Conservation (phyloP, 2,113 vertebrate species). For the Argyrosomus japonicus region DNA sequence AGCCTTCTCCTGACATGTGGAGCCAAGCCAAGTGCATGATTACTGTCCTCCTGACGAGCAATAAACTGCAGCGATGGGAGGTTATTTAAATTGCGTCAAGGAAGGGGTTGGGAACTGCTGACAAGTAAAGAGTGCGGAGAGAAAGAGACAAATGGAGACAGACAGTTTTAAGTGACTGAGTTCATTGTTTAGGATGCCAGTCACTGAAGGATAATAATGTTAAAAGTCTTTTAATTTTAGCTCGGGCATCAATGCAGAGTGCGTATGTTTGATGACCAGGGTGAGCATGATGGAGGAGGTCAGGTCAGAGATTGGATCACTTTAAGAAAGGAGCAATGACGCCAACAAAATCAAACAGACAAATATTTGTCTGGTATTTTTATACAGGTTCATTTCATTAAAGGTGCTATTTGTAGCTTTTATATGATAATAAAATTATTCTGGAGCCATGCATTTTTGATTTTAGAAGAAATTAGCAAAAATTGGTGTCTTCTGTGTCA, state of each 20-base stretch:
- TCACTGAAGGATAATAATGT: conserved; percentile 32
- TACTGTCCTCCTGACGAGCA: conserved; percentile 53
- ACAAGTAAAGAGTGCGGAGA: conserved; percentile 37
- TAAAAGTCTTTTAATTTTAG: conserved; percentile 30
- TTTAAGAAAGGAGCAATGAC: not conserved
- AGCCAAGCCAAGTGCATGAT: conserved; percentile 56
- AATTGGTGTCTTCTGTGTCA: too few species aligned
- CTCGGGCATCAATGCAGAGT: conserved; percentile 16
- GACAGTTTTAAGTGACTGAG: conserved; percentile 55
- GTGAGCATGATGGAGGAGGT: not conserved
- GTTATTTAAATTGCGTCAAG: conserved; percentile 49
- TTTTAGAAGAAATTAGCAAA: too few species aligned
- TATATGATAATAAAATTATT: too few species aligned
- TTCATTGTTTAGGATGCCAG: conserved; percentile 51
- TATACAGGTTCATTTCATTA: conserved; percentile 8
- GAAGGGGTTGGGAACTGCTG: conserved; percentile 52
- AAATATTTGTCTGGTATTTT: not conserved
- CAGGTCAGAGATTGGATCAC: not conserved
- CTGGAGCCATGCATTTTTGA: too few species aligned
- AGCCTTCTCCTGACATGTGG: conserved; percentile 25
- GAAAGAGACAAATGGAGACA: conserved; percentile 40
- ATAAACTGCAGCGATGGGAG: conserved; percentile 63
- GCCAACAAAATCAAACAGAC: not conserved
- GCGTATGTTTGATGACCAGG: not conserved
- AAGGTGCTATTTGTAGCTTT: not conserved